Evolutionary conservation across 2,888 invertebrate genomes (phyloP).

Genomic region (Diplolepis rosae): DNA sequence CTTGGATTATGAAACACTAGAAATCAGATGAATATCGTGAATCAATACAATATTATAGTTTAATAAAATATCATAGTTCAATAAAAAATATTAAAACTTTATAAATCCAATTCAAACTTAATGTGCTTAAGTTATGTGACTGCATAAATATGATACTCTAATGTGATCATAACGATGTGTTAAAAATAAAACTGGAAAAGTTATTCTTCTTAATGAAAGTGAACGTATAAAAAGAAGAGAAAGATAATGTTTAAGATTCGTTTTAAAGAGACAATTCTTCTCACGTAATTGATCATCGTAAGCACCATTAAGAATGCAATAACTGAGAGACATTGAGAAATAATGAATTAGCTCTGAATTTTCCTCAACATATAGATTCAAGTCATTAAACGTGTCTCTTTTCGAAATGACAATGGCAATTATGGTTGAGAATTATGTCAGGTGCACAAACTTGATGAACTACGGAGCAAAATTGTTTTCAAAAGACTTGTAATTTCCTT

Average conservation of each 20-base stretch:
- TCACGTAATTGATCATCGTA: background rate
- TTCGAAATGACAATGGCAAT: background rate
- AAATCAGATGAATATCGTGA: no score
- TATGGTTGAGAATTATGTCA: constrained; percentile 6
- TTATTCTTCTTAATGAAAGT: background rate
- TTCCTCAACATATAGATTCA: background rate
- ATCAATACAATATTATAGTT: no score
- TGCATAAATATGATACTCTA: constrained; percentile 32
- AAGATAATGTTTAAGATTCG: background rate
- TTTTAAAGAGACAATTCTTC: background rate
- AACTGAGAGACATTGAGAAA: background rate
- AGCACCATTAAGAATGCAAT: background rate
- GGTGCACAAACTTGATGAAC: background rate
- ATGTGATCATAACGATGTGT: constrained; percentile 34
- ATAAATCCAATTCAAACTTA: background rate
- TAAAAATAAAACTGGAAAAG: constrained; percentile 1
- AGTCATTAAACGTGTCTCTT: background rate
- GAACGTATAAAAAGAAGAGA: background rate
- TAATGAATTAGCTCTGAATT: constrained; percentile 8
- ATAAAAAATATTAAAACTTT: background rate
- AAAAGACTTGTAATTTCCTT: background rate
- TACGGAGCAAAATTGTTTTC: background rate
- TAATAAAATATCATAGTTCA: background rate
- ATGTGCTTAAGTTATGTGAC: constrained; percentile 3
- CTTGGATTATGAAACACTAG: background rate